Conservation (phyloP, 2,888 invertebrate species). For the Oligia latruncula region DNA sequence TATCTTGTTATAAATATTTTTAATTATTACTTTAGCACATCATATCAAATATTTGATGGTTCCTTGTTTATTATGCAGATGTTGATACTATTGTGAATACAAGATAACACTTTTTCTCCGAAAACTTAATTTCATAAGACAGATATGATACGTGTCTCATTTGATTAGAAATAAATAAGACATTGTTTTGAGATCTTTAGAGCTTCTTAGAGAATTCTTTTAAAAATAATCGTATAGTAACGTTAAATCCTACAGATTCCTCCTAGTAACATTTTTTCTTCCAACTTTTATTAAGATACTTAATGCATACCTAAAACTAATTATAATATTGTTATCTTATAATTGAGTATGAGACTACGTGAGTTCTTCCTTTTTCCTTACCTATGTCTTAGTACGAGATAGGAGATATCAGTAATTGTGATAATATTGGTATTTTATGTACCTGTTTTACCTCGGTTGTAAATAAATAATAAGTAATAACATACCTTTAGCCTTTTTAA, state of each 20-base stretch:
- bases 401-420: slow-evolving; percentile 49
- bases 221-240: neutral
- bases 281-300: neutral
- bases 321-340: slow-evolving; percentile 18
- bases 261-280: neutral
- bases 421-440: slow-evolving; percentile 41
- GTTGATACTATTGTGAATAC: neutral
- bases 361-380: slow-evolving; percentile 14
- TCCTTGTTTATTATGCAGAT: slow-evolving; percentile 1
- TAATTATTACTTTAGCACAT: slow-evolving; percentile 16
- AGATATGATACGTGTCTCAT: neutral
- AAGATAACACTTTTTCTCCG: neutral
- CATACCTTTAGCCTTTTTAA: slow-evolving; percentile 8
- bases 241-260: neutral
- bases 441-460: slow-evolving; percentile 39
- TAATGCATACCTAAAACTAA: neutral
- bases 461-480: slow-evolving; percentile 31
- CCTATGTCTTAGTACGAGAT: slow-evolving; percentile 21
- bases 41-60: slow-evolving; percentile 1
- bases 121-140: neutral
- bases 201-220: neutral
- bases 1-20: slow-evolving; percentile 25
- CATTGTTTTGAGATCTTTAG: slow-evolving; percentile 1
- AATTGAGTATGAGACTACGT: slow-evolving; percentile 17
- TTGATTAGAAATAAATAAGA: slow-evolving; percentile 7